Percentiles rank a stretch among this genome's conserved stretches.
phyloP scores from a whole-genome alignment of 2,113 vertebrate genomes.

The Xiphorhynchus elegans region DNA sequence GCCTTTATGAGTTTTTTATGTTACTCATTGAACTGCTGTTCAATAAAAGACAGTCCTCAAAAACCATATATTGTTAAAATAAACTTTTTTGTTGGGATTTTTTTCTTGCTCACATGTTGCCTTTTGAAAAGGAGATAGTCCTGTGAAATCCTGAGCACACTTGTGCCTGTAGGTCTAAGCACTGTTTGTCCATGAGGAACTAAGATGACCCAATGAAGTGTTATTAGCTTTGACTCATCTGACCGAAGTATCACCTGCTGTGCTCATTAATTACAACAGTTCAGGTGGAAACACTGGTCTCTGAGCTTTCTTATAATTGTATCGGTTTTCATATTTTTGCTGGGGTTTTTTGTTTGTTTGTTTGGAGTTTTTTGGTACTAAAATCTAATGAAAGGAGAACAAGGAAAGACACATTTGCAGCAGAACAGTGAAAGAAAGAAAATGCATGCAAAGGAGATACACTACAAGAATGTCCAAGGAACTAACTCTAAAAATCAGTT shows the following conservation, averaged over 20 bases:
- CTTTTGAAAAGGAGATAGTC: not conserved
- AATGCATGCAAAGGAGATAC: not conserved
- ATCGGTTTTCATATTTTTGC: not conserved
- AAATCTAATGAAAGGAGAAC: not conserved
- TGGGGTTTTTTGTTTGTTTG: not conserved
- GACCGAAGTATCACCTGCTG: not conserved
- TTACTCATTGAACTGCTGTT: not conserved
- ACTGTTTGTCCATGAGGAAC: not conserved
- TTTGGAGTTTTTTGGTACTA: not conserved
- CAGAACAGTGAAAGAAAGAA: not conserved
- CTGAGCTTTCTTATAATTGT: not conserved
- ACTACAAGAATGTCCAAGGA: not conserved
- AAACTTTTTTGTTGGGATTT: not conserved
- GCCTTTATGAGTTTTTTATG: not conserved
- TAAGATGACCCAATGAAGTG: not conserved
- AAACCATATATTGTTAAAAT: not conserved
- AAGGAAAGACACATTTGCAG: not conserved
- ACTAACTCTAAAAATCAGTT: not conserved
- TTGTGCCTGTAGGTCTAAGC: not conserved
- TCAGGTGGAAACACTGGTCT: not conserved
- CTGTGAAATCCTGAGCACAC: not conserved
- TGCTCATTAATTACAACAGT: not conserved
- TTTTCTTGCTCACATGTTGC: not conserved
- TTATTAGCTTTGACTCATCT: not conserved
- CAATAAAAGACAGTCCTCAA: not conserved